Base-by-base conservation (phyloP, 1,140 invertebrate genomes). In the Pseudobourletiella spinata region DNA sequence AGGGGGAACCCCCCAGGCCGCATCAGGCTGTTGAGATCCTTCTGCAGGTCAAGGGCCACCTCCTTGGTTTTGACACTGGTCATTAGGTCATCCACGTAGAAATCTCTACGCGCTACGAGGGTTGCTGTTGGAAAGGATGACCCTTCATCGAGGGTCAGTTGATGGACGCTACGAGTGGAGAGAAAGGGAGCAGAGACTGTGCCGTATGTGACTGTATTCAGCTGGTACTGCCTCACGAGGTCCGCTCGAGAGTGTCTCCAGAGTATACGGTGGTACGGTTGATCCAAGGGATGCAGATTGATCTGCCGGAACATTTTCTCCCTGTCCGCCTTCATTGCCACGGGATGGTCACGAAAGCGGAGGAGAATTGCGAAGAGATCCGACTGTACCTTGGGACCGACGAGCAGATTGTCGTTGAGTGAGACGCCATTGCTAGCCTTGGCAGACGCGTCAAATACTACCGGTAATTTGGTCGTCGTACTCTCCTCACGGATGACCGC, bases 141-240 rank as follows among this genome's bases (percentile, higher is more conserved):
- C 18, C 61, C 62, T 6, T 68, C 66, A 20, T 76, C 76, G 29
- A 32, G 20, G 8, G 48, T 20, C 30, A 61, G 20, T 43, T 61
- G 72, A 16, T 73, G 29, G 11, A 78, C 48, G 64, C 35, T 63
- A 50, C 71, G 50, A 3, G 68, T 71, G 4, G 74, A 73, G 16
- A 73, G 50, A 57, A 66, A 76, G 20, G 74, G 68, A 15, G 73
- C 72, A 35, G 69, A 66, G 1, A 66, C 46, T 14, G 70, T 72
- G 0, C 76, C 76, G 55, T 75, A 73, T 0, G 73, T 74, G 1
- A 75, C 71, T n/a, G 76, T 68, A 2, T 15, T 26, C 58, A 74
- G 43, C 18, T 44, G 24, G 42, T 64, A 67, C 3, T 58, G 18
- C 39, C 70, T 61, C 32, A 77, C 30, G 24, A n/a, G 14, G 16